These are phyloP conservation scores for Dasyornis broadbenti DNA, from an alignment of 2,113 vertebrate species.

Conservation along the genomic window DNA sequence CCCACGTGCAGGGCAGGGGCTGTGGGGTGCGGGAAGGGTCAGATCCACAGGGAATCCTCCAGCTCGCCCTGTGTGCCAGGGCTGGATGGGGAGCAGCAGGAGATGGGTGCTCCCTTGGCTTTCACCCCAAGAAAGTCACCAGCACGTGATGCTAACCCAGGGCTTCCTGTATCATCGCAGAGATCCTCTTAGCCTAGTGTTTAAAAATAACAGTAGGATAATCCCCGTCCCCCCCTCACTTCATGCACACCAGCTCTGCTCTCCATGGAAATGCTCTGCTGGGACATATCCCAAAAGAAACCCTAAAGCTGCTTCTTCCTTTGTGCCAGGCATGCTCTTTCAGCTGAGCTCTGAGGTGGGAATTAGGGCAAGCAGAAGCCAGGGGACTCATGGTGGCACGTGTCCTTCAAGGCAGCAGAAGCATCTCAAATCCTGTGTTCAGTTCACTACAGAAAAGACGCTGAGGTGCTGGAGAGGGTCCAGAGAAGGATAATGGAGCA, in stretches of 20 bases:
- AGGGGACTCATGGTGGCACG: fast-evolving
- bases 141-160: not conserved
- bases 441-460: not conserved
- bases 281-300: not conserved
- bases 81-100: not conserved
- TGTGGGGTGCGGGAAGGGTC: not conserved
- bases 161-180: not conserved
- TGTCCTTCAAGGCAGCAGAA: not conserved
- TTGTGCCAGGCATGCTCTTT: not conserved
- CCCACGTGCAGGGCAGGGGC: fast-evolving
- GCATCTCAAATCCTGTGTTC: not conserved
- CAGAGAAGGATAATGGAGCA: not conserved
- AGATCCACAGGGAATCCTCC: not conserved
- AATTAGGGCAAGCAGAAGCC: not conserved
- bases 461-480: not conserved
- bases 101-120: not conserved
- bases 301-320: not conserved
- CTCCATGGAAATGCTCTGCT: not conserved
- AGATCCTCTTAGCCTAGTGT: slow-evolving; percentile 49
- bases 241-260: not conserved
- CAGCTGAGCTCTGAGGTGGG: not conserved
- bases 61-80: not conserved
- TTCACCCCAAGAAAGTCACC: not conserved
- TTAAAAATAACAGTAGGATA: slow-evolving; percentile 56
- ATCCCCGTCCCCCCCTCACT: not conserved